Base-by-base conservation (phyloP, 2,888 invertebrate species). In the Ectropis crepuscularia region DNA sequence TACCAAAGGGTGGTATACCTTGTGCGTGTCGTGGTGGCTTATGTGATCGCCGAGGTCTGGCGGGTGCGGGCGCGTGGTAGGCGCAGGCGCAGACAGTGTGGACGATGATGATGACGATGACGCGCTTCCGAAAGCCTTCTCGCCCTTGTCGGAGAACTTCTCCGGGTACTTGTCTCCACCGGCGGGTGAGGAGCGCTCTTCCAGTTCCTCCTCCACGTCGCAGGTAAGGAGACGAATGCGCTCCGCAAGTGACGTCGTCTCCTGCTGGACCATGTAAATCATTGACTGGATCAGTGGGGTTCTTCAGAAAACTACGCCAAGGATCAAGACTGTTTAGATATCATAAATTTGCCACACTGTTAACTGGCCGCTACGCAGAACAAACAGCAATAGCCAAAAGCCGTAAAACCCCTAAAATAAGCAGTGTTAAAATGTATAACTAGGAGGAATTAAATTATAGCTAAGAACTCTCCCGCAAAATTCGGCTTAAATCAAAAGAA, bases 141-240 rank as follows among this genome's bases (percentile, higher is more conserved):
- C 92, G 68, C 85, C 87, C 68, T 90, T 90, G 63, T 97, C 71
- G 94, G 16, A 28, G 55, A 16, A 47, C 46, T 38, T n/a, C 28
- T 49, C 41, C 9, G 4, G 8, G 72, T 85, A 88, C 68, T 89
- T 89, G 64, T 97, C 70, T 94, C 96, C 76, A 28, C 95, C 96
- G 0, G 96, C 94, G 0, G 96, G 96, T 66, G 95, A 95, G 0
- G 94, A 93, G 5, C 94, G 90, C 11, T 86, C 89, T 10, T 93
- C 93, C 0, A 86, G 82, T 6, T 94, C 94, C 51, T 97, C 96
- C 67, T 97, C 97, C 45, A 97, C 95, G 82, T 97, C 96, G 80
- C 97, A 97, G 0, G 98, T 98, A 53, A 98, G 89, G 79, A 96
- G 96, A 51, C 97, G 95, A 71, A 98, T 97, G 67, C 97, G 94